Conservation (phyloP, 2,113 vertebrate species). For the Rousettus leschenaultii region DNA sequence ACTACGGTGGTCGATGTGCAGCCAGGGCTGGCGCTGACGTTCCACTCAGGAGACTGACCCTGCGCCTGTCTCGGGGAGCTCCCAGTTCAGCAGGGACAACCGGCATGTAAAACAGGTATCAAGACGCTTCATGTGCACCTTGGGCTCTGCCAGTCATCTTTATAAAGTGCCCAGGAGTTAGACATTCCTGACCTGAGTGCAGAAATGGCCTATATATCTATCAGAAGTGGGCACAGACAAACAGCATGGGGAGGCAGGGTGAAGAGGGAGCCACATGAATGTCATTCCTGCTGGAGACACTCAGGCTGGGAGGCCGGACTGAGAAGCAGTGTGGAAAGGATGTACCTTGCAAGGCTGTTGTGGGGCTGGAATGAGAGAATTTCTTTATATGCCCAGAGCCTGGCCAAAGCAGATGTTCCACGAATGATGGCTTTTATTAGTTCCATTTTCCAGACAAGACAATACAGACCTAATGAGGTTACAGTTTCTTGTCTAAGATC, state of each 20-base stretch:
- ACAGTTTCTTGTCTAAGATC: neutral
- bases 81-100: neutral
- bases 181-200: neutral
- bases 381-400: neutral
- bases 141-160: neutral
- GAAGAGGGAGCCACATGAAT: rapidly evolving
- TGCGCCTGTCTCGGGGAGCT: neutral
- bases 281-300: neutral
- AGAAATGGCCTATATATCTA: neutral
- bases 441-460: neutral
- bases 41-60: neutral
- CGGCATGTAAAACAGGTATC: neutral
- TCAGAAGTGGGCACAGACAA: neutral
- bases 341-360: neutral
- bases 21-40: neutral
- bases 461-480: neutral
- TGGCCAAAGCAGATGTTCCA: neutral
- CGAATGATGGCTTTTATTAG: neutral
- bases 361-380: neutral
- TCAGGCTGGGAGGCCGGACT: neutral
- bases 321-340: neutral
- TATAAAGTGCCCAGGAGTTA: neutral
- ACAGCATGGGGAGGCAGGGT: neutral
- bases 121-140: neutral
- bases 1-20: neutral